Percentiles rank a stretch among this genome's conserved stretches.
These are phyloP conservation scores for Philypnodon macrostomus DNA, from an alignment of 2,797 vertebrate species.

Conservation along the genomic window DNA sequence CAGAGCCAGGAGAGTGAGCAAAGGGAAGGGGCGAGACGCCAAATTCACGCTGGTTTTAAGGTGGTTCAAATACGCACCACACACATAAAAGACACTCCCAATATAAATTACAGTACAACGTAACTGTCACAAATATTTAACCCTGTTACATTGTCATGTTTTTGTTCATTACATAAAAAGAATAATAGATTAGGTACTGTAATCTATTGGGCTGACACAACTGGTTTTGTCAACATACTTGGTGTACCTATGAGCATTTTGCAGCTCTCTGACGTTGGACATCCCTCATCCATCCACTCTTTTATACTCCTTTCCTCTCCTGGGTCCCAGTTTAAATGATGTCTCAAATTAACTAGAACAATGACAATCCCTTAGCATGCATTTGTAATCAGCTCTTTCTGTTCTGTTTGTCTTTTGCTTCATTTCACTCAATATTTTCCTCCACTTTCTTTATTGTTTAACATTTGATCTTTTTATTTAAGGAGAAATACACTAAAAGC, in stretches of 20 bases:
- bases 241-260: constrained; percentile 24
- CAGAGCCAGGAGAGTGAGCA: too few relatives aligned
- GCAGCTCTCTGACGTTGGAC: constrained; percentile 24
- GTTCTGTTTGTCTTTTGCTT: constrained; percentile 63
- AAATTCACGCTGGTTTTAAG: too few relatives aligned
- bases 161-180: too few relatives aligned
- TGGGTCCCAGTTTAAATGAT: constrained; percentile 68
- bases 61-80: too few relatives aligned
- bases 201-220: constrained; percentile 9
- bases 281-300: constrained; percentile 27
- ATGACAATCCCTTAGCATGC: constrained; percentile 72
- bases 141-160: too few relatives aligned
- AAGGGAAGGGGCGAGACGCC: too few relatives aligned
- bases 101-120: too few relatives aligned
- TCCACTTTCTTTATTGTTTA: constrained; percentile 39
- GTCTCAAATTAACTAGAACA: constrained; percentile 75
- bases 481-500: constrained; percentile 34
- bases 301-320: constrained; percentile 46
- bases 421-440: constrained; percentile 53
- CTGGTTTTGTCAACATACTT: constrained; percentile 7
- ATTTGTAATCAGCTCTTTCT: constrained; percentile 70
- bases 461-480: constrained; percentile 48
- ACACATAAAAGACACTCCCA: too few relatives aligned
- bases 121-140: background rate
- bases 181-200: background rate